Percentiles rank a stretch among this genome's conserved stretches.
Evolutionary conservation across 2,888 invertebrate species (phyloP).

Genomic region (Phymatocera aterrima): DNA sequence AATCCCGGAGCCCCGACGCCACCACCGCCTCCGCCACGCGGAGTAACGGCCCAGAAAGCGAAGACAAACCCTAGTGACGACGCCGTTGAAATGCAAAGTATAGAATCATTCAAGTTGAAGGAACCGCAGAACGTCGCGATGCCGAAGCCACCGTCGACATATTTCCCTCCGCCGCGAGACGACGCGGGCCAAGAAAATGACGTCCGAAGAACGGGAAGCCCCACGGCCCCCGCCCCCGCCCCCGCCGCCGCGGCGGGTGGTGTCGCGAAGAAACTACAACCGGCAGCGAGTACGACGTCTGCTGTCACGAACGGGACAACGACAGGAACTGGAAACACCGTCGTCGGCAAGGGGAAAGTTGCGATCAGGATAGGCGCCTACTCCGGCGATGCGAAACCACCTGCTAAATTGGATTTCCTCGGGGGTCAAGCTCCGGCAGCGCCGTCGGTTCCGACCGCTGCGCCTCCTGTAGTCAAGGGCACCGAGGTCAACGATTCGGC

Average conservation of each 20-base stretch:
- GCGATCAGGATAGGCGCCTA: conserved; percentile 72
- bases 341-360: conserved; percentile 61
- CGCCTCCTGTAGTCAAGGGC: conserved; percentile 72
- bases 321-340: conserved; percentile 26
- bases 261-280: conserved; percentile 78
- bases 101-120: conserved; percentile 85
- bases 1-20: conserved; percentile 53
- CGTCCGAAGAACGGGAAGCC: conserved; percentile 56
- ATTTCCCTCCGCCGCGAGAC: conserved; percentile 77
- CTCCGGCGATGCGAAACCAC: conserved; percentile 77
- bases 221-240: no score
- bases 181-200: conserved; percentile 54
- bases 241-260: background rate
- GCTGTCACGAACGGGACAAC: conserved; percentile 31
- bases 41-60: conserved; percentile 55
- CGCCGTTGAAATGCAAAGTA: conserved; percentile 84
- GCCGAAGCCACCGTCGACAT: conserved; percentile 83
- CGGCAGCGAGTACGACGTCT: conserved; percentile 76
- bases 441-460: conserved; percentile 47
- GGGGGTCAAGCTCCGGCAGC: conserved; percentile 61
- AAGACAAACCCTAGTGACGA: conserved; percentile 73
- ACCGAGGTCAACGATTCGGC: conserved; percentile 70
- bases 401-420: conserved; percentile 85
- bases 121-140: conserved; percentile 79
- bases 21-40: conserved; percentile 65